A percentile compares a stretch with the other conserved stretches of the same genome.
These are phyloP conservation scores for Bimastos eiseni DNA, from an alignment of 2,888 invertebrate species.

Conservation along the genomic window DNA sequence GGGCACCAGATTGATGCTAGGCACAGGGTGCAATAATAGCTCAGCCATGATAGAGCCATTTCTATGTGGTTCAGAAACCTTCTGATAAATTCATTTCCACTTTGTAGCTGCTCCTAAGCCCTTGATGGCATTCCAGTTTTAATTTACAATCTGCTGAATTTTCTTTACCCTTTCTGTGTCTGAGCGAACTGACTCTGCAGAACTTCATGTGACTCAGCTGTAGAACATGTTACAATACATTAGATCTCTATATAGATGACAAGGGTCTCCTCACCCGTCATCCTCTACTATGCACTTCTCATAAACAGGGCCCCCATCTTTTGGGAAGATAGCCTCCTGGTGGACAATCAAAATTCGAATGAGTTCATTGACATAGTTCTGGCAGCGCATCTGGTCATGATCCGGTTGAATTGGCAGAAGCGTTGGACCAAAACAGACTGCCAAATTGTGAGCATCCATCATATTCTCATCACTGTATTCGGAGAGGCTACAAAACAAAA, in stretches of 20 bases:
- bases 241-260: not conserved
- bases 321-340: conserved; percentile 76
- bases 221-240: not conserved
- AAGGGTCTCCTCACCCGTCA: conserved; percentile 66
- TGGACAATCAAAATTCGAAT: conserved; percentile 90
- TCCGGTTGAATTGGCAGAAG: conserved; percentile 92
- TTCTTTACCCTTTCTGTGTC: not conserved
- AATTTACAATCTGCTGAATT: not conserved
- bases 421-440: conserved; percentile 95
- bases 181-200: not conserved
- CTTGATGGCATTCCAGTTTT: not conserved
- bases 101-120: not conserved
- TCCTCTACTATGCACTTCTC: conserved; percentile 68
- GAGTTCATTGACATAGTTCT: conserved; percentile 88
- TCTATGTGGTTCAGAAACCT: not conserved
- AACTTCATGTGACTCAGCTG: not conserved
- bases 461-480: conserved; percentile 92
- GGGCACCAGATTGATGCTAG: no score
- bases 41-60: no score
- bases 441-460: conserved; percentile 98
- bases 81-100: not conserved
- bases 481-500: conserved; percentile 71
- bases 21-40: no score
- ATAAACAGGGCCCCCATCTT: conserved; percentile 57
- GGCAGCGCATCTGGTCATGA: conserved; percentile 86